These are phyloP conservation scores for Ennomos fuscantarius DNA, from an alignment of 2,888 invertebrate species.

Conservation along the genomic window DNA sequence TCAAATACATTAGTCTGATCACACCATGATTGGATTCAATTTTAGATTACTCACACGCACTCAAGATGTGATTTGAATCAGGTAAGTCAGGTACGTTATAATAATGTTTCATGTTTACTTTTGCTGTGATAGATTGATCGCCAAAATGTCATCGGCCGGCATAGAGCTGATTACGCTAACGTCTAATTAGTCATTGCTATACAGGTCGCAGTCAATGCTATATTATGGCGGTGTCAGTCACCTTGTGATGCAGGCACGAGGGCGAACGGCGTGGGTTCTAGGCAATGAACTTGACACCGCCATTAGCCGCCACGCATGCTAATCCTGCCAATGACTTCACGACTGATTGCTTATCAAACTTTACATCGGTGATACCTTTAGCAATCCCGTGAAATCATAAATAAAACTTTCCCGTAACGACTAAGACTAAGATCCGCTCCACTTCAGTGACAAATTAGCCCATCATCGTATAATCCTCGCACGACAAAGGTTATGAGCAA, in stretches of 20 bases:
- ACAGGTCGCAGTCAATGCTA: constrained; percentile 58
- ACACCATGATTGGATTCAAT: constrained; percentile 5
- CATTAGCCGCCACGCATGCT: constrained; percentile 58
- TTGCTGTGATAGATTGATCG: constrained; percentile 32
- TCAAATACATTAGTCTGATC: constrained; percentile 14
- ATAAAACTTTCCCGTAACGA: constrained; percentile 13
- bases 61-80: constrained; percentile 4
- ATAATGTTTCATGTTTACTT: constrained; percentile 2
- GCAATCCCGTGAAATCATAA: constrained; percentile 2
- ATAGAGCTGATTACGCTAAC: constrained; percentile 43
- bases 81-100: background rate
- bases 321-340: constrained; percentile 55
- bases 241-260: constrained; percentile 62
- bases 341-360: constrained; percentile 14
- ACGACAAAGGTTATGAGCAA: constrained; percentile 37
- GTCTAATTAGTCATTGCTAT: constrained; percentile 64
- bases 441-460: constrained; percentile 34
- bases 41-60: background rate
- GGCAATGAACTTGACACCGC: constrained; percentile 78
- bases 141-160: constrained; percentile 42
- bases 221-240: constrained; percentile 70
- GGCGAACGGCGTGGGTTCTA: constrained; percentile 73
- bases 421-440: constrained; percentile 10
- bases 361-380: too few species aligned
- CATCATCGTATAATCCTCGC: constrained; percentile 37